Conservation (phyloP, 2,888 invertebrate species). For the Chesias legatella region DNA sequence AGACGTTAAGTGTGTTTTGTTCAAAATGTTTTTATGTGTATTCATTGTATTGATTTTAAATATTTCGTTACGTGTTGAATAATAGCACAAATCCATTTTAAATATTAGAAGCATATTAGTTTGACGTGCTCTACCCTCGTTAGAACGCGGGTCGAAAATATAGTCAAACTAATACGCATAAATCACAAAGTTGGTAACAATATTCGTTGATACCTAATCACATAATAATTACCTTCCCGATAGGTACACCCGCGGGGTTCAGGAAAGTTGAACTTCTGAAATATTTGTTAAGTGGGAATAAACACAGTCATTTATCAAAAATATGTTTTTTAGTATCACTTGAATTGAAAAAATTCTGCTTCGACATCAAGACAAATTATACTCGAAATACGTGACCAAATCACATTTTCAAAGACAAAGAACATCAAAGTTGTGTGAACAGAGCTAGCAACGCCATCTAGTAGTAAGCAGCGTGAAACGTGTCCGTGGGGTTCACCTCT, state of each 20-base stretch:
- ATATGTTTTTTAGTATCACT: too few relatives aligned
- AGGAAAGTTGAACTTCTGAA: slow-evolving; percentile 36
- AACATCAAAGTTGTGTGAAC: not conserved
- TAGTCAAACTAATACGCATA: slow-evolving; percentile 56
- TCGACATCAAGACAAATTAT: too few relatives aligned
- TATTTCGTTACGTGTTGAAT: not conserved
- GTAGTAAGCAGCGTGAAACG: slow-evolving; percentile 30
- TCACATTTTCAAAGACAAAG: too few relatives aligned
- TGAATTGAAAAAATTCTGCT: too few relatives aligned
- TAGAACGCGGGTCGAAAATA: slow-evolving; percentile 27
- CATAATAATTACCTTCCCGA: slow-evolving; percentile 66
- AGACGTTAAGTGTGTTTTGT: too few relatives aligned
- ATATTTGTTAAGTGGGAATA: not conserved
- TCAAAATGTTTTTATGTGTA: too few relatives aligned
- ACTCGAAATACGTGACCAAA: too few relatives aligned
- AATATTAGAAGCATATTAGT: slow-evolving; percentile 26
- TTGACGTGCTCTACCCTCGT: slow-evolving; percentile 31
- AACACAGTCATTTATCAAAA: not conserved
- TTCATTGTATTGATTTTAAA: not conserved
- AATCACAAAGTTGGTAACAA: slow-evolving; percentile 69
- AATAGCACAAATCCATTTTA: slow-evolving; percentile 7
- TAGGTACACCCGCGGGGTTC: slow-evolving; percentile 46
- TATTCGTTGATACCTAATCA: slow-evolving; percentile 65
- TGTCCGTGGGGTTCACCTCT: slow-evolving; percentile 7
- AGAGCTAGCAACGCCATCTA: slow-evolving; percentile 43